Evolutionary conservation across 2,797 vertebrate genomes (phyloP).

Genomic region (Leptodactylus fallax): DNA sequence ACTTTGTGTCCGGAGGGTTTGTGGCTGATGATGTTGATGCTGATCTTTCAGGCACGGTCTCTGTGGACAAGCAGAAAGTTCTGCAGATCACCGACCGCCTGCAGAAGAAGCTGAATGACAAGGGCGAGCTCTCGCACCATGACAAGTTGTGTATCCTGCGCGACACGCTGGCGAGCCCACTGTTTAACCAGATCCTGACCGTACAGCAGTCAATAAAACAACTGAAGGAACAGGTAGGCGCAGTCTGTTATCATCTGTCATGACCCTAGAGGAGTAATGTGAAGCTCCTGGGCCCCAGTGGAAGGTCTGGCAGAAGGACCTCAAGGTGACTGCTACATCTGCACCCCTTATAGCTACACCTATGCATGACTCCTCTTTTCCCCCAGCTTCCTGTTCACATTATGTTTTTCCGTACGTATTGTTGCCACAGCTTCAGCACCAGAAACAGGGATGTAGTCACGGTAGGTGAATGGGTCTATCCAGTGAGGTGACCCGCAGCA

Average conservation of each 20-base stretch:
- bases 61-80: slow-evolving; percentile 87
- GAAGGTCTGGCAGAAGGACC: too few species aligned
- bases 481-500: too few species aligned
- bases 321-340: too few species aligned
- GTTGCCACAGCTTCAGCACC: too few species aligned
- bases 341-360: too few species aligned
- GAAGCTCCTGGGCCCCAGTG: too few species aligned
- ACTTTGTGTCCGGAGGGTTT: background rate
- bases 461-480: too few species aligned
- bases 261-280: too few species aligned
- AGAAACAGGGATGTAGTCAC: too few species aligned
- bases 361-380: too few species aligned
- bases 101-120: slow-evolving; percentile 85
- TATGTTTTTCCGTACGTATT: too few species aligned
- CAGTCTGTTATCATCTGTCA: background rate
- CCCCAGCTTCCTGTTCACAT: too few species aligned
- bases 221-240: slow-evolving; percentile 87
- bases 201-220: slow-evolving; percentile 94
- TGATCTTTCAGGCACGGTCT: slow-evolving; percentile 8
- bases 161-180: slow-evolving; percentile 86
- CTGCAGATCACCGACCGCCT: slow-evolving; percentile 90
- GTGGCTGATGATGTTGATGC: background rate
- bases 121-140: slow-evolving; percentile 85
- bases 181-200: slow-evolving; percentile 91
- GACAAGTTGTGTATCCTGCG: slow-evolving; percentile 80